Evolutionary conservation across 2,797 vertebrate genomes (phyloP), one percentile per base, ranked within the genome.

Genomic region (Pampus argenteus): DNA sequence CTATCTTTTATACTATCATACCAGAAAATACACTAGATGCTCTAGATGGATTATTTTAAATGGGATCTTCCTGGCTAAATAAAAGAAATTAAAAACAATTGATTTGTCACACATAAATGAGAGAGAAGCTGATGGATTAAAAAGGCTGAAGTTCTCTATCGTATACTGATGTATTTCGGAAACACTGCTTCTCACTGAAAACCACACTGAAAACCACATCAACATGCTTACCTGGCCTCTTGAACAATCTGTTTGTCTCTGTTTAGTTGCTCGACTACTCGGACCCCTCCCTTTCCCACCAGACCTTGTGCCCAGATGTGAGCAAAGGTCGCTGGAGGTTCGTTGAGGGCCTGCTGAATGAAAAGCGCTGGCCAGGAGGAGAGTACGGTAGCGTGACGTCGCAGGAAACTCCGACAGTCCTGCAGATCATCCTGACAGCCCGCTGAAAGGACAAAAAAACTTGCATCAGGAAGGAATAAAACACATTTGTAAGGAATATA

Each of bases 321-420:
- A 69, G 96, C 86, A 0, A 86, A 44, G 0, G 90, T 93, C 0
- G 73, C 61, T 0, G 47, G 54, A 1, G 94, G 91, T 66, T 96
- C 94, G 13, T 95, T 96, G 34, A 95, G 87, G 9, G 95, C 96
- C 83, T 96, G 94, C 85, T 98, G 97, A 49, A 91, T 28, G 66
- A 96, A 95, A 8, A 97, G 91, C 8, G 84, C 69, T 0, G 96
- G 96, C 85, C 94, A 95, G 56, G 87, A 90, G 49, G 94, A 91
- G 36, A 97, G 92, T 10, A 95, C 66, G 9, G 86, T 29, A 10
- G 90, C 75, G 47, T 96, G 95, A 25, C 87, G 90, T 50, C 56
- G 89, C 83, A 96, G 88, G 80, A 98, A 97, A 28, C 59, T 62
- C 13, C 50, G 63, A 49, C 95, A 95, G 3, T 86, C 85, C 2